These are phyloP conservation scores for Ceratothoa steindachneri DNA, from an alignment of 2,888 invertebrate genomes.

Conservation along the genomic window DNA sequence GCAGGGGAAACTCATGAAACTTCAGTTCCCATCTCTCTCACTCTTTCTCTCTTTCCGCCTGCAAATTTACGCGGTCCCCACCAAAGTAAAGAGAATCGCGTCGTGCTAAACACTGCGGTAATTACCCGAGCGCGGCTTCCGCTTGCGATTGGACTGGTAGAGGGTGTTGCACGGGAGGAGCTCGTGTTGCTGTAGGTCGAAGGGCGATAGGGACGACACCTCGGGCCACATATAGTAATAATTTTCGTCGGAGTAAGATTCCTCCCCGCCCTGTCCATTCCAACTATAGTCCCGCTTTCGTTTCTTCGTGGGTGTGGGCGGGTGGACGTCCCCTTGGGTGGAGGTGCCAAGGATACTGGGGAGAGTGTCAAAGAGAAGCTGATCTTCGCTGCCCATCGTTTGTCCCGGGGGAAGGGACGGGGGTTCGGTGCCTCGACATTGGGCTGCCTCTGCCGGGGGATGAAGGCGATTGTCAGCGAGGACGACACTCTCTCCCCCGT, in stretches of 20 bases:
- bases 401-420: not conserved
- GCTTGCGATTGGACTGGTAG: not conserved
- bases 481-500: not conserved
- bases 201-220: not conserved
- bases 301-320: not conserved
- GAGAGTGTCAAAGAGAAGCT: not conserved
- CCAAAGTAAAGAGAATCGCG: too few relatives aligned
- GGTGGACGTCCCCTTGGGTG: not conserved
- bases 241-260: not conserved
- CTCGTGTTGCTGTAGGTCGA: not conserved
- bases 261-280: not conserved
- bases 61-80: too few relatives aligned
- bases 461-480: too few relatives aligned
- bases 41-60: too few relatives aligned
- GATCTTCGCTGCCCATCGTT: not conserved
- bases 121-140: not conserved
- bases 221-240: slow-evolving; percentile 8
- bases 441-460: too few relatives aligned
- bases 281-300: not conserved
- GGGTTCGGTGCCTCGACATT: not conserved
- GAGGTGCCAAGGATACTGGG: not conserved
- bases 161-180: slow-evolving; percentile 1
- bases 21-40: too few relatives aligned
- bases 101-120: too few relatives aligned
- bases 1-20: too few relatives aligned